Percentiles rank a stretch among this genome's conserved stretches.
Conservation (phyloP, 2,113 vertebrate genomes). For the Xenus cinereus region DNA sequence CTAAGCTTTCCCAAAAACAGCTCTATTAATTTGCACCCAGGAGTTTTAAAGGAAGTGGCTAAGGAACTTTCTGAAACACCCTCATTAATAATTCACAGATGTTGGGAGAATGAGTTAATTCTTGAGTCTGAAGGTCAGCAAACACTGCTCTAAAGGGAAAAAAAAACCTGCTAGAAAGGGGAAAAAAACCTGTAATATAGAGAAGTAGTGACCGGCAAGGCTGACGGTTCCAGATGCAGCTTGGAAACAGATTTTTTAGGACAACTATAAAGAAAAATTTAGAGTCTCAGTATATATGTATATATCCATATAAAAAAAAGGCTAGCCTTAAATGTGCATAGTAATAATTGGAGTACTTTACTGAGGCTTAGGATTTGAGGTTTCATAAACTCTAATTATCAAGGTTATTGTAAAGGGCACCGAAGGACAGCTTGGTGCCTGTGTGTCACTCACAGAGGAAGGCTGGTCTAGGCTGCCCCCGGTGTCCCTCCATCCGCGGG, state of each 20-base stretch:
- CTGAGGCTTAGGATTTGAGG: background rate
- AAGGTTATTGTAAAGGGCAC: background rate
- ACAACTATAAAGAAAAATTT: background rate
- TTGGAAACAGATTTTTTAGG: constrained; percentile 35
- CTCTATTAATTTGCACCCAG: constrained; percentile 61
- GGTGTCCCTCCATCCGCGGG: accelerated
- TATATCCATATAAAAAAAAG: background rate
- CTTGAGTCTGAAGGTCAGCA: constrained; percentile 59
- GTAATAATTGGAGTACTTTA: background rate
- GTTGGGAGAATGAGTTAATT: constrained; percentile 52
- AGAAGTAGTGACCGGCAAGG: background rate
- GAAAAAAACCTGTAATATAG: background rate
- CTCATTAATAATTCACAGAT: constrained; percentile 62
- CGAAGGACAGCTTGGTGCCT: background rate
- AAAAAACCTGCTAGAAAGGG: background rate
- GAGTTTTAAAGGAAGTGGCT: constrained; percentile 55
- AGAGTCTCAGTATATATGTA: background rate
- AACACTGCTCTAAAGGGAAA: constrained; percentile 13
- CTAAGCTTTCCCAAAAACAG: constrained; percentile 51
- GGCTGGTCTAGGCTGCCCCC: no score
- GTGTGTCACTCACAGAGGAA: background rate
- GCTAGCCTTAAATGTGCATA: background rate
- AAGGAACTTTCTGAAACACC: constrained; percentile 54
- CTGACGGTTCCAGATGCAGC: background rate
- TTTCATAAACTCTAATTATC: background rate